Evolutionary conservation across 2,797 vertebrate genomes (phyloP).

Genomic region (Bradypodion ventrale): DNA sequence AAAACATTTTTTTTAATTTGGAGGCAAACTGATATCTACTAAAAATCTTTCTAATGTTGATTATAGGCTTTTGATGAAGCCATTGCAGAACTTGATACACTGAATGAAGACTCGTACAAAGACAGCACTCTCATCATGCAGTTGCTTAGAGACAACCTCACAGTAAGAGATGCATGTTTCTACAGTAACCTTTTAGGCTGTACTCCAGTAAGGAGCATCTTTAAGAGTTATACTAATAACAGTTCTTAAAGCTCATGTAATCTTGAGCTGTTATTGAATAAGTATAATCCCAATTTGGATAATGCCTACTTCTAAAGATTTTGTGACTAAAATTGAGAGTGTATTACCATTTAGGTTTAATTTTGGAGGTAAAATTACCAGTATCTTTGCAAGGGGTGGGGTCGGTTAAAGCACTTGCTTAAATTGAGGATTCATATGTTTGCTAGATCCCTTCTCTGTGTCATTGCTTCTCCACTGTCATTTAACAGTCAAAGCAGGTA

Average conservation of each 20-base stretch:
- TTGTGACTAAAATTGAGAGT: neutral
- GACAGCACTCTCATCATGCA: conserved; percentile 99
- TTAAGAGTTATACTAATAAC: neutral
- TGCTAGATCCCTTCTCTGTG: neutral
- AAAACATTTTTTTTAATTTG: neutral
- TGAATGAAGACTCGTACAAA: conserved; percentile 96
- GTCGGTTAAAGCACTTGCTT: neutral
- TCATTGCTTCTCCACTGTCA: rapidly evolving
- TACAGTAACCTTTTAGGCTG: neutral
- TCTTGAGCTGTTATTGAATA: neutral
- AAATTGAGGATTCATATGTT: neutral
- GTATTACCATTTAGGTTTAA: neutral
- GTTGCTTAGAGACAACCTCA: conserved; percentile 99
- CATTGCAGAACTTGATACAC: conserved; percentile 90
- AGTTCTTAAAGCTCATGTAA: neutral
- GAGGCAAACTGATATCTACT: neutral
- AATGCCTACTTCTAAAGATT: neutral
- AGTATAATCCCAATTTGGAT: neutral
- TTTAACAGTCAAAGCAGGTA: neutral
- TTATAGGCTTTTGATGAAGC: conserved; percentile 93
- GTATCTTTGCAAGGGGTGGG: no score
- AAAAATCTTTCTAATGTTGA: conserved; percentile 12
- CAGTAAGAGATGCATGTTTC: conserved; percentile 82
- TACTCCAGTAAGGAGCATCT: neutral
- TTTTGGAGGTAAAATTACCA: neutral